phyloP scores from a whole-genome alignment of 2,797 vertebrate genomes.

The Lepilemur ruficaudatus region DNA sequence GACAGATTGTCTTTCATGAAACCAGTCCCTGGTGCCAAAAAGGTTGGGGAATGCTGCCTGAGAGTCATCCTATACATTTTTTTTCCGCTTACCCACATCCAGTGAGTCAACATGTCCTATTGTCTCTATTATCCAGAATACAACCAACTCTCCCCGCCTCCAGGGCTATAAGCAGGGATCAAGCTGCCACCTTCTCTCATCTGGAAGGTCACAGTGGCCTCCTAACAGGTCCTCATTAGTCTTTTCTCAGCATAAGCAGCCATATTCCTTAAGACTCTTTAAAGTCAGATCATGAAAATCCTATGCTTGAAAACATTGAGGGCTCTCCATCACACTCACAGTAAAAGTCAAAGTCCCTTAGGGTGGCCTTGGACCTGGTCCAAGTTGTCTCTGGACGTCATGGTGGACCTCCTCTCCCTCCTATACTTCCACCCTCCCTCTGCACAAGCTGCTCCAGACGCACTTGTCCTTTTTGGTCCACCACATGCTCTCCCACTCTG shows the following conservation, averaged over 20 bases:
- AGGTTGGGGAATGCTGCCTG: too few relatives aligned
- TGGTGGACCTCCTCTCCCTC: too few relatives aligned
- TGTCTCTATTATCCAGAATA: neutral
- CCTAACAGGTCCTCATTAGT: neutral
- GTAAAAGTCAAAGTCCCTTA: neutral
- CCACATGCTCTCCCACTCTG: accelerated
- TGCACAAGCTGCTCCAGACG: accelerated
- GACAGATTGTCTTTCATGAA: too few relatives aligned
- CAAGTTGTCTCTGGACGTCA: neutral
- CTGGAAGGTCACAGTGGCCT: neutral
- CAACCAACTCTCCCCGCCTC: neutral
- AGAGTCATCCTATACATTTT: neutral
- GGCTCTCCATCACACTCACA: neutral
- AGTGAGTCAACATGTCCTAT: neutral
- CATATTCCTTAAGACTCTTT: neutral
- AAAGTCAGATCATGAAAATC: neutral
- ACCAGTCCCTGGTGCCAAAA: too few relatives aligned
- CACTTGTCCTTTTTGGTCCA: neutral
- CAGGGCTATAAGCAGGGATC: neutral
- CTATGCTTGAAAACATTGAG: neutral
- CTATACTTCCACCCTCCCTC: neutral
- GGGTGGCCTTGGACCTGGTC: neutral
- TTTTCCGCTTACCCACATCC: neutral
- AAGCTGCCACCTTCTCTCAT: neutral
- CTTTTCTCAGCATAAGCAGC: neutral